Conservation (phyloP, 1,140 invertebrate species). For the Apis cerana region DNA sequence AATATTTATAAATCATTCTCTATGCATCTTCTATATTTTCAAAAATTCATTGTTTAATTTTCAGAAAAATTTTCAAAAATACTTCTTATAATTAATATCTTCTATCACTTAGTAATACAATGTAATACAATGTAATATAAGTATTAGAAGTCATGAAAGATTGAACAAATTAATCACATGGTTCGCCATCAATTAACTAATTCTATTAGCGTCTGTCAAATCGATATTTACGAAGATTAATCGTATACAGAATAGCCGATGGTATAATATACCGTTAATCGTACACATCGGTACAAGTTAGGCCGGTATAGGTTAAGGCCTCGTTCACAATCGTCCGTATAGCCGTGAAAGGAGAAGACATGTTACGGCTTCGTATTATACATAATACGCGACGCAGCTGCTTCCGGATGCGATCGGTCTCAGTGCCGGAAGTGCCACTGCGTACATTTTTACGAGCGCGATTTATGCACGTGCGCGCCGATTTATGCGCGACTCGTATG, state of each 20-base stretch:
- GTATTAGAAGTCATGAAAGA: neutral
- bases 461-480: slow-evolving; percentile 40
- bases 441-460: slow-evolving; percentile 60
- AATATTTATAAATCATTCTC: no score
- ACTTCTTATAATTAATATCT: no score
- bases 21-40: no score
- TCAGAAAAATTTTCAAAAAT: no score
- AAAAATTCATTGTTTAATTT: no score
- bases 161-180: slow-evolving; percentile 5
- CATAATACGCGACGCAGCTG: slow-evolving; percentile 33
- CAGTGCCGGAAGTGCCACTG: slow-evolving; percentile 55
- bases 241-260: neutral
- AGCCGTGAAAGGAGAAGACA: slow-evolving; percentile 38
- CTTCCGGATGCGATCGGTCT: slow-evolving; percentile 61
- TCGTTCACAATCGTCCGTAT: slow-evolving; percentile 17
- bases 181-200: slow-evolving; percentile 14
- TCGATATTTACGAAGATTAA: slow-evolving; percentile 35
- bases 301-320: neutral
- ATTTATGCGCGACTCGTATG: slow-evolving; percentile 23
- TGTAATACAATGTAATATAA: no score
- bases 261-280: slow-evolving; percentile 26
- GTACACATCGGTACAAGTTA: neutral
- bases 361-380: slow-evolving; percentile 32
- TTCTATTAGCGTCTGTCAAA: slow-evolving; percentile 26
- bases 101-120: no score